Evolutionary conservation across 2,888 invertebrate species (phyloP), one percentile per base, ranked within the genome.

Genomic region (Drosophila anomelani): DNA sequence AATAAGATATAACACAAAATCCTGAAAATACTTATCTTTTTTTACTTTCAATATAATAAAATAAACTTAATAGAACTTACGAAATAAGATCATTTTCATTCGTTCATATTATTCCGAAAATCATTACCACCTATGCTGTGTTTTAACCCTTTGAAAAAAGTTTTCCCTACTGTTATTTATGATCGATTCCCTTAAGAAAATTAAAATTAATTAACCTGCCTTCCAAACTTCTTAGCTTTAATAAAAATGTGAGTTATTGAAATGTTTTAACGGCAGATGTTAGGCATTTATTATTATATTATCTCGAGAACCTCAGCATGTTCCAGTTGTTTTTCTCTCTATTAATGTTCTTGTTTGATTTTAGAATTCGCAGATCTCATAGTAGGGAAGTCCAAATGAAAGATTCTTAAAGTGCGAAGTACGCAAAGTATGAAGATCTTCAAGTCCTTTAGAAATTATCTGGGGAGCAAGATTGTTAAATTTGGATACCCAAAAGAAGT

Each of bases 361-460:
- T 20, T 32, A 61, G 46, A 23, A 23, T 7, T 23, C 10, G 3
- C 23, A 13, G 4, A 44, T 13, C 13, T 13, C 39, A n/a, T 8
- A 3, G n/a, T 39, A 51, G 32, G 9, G 7, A 8, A 36, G 13
- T 10, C 20, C 29, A 41, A 29, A 36, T 53, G 29, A 23, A 23
- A 23, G 3, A 4, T 23, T 13, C 20, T 20, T 13, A 12, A 20
- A 39, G 39, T 9, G 2, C 64, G 54, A 20, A 39, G 39, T 9
- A 23, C 64, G 54, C 61, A 55, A 49, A 47, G 7, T 13, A 17
- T 86, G 29, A 57, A n/a, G 15, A 1, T 9, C 26, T 1, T n/a
- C 15, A 32, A 4, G 7, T 51, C 34, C 51, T 5, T 51, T 5
- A 20, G 13, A 36, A 23, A 12, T 32, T 39, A 23, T 34, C 34